phyloP scores from a whole-genome alignment of 2,888 invertebrate genomes.

The Hedya salicella region DNA sequence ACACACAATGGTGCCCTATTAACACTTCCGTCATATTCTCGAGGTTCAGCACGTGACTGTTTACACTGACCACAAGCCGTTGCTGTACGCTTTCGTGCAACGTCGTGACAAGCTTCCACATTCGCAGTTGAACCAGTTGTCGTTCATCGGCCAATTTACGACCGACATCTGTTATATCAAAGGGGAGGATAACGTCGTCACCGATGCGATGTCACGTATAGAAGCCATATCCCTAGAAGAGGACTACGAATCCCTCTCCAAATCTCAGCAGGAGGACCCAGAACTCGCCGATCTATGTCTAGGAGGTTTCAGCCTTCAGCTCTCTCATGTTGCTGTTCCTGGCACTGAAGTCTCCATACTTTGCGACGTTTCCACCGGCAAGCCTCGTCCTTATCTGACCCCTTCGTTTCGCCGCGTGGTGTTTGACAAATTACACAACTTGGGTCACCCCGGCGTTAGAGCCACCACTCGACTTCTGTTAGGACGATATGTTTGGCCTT shows the following conservation, averaged over 20 bases:
- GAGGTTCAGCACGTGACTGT: conserved; percentile 44
- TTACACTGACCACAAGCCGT: conserved; percentile 46
- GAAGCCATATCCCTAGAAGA: not conserved
- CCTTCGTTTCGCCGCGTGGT: conserved; percentile 23
- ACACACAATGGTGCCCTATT: conserved; percentile 44
- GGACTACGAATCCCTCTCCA: conserved; percentile 1
- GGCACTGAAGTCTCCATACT: conserved; percentile 26
- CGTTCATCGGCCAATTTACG: conserved; percentile 49
- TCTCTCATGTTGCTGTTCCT: not conserved
- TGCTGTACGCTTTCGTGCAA: conserved; percentile 45
- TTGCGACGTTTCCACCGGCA: conserved; percentile 45
- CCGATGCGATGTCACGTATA: conserved; percentile 5
- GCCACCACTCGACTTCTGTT: conserved; percentile 49
- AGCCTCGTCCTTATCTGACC: conserved; percentile 44
- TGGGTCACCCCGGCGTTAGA: conserved; percentile 46
- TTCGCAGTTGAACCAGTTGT: conserved; percentile 43
- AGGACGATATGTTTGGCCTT: conserved; percentile 61
- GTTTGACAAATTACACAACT: conserved; percentile 44
- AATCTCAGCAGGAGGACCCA: not conserved
- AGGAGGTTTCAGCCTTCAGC: not conserved
- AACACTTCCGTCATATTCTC: conserved; percentile 47
- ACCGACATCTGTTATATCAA: conserved; percentile 46
- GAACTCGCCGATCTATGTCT: not conserved
- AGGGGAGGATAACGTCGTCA: conserved; percentile 13
- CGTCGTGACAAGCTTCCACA: conserved; percentile 45